Percentiles rank a stretch among this genome's conserved stretches.
Conservation (phyloP, 1,140 invertebrate species). For the Microplitis mediator region DNA sequence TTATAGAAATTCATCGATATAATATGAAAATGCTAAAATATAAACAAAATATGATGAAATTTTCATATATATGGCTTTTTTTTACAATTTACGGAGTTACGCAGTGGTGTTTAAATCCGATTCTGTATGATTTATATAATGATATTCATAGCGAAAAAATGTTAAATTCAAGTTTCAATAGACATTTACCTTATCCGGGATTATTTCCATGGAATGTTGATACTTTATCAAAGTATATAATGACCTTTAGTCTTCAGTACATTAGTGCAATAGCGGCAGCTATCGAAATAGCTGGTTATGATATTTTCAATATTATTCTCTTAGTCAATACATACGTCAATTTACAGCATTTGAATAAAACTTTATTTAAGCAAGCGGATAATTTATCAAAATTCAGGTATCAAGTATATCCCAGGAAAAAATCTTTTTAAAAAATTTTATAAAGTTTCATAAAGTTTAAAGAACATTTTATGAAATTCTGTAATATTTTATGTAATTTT, state of each 20-base stretch:
- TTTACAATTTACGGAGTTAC: constrained; percentile 29
- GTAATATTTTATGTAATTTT: too few relatives aligned
- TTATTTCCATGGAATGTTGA: constrained; percentile 35
- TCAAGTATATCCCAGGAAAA: background rate
- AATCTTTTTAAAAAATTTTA: background rate
- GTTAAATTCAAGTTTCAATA: constrained; percentile 6
- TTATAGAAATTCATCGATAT: background rate
- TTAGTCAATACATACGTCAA: constrained; percentile 35
- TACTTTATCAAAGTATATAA: constrained; percentile 27
- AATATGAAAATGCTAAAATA: constrained; percentile 17
- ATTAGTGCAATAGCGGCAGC: constrained; percentile 30
- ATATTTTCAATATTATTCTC: constrained; percentile 34
- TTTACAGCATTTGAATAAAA: constrained; percentile 34
- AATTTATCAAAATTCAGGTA: background rate
- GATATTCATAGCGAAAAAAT: constrained; percentile 16
- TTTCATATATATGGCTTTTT: constrained; percentile 24
- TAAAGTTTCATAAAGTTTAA: too few relatives aligned
- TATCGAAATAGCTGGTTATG: constrained; percentile 34
- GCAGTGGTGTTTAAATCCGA: constrained; percentile 40
- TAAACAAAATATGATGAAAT: constrained; percentile 21
- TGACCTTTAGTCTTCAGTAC: constrained; percentile 31
- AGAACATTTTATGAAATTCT: too few relatives aligned
- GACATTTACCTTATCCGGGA: constrained; percentile 33
- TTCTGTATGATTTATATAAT: constrained; percentile 20
- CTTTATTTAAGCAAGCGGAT: constrained; percentile 12